Base-by-base conservation (phyloP, 2,888 invertebrate species). In the Caradrina kadenii region DNA sequence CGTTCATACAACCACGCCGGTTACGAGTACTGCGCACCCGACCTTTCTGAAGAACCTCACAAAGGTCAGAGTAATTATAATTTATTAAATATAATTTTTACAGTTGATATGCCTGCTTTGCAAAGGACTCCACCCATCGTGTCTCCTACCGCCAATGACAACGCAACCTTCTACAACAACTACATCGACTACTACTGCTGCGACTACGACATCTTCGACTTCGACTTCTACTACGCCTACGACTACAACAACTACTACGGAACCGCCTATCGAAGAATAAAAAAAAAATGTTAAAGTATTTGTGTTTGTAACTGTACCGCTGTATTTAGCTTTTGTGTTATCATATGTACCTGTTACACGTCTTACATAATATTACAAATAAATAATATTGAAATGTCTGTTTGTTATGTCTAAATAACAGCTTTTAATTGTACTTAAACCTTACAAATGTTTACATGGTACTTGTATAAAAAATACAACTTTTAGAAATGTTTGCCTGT, bases 41-140 rank as follows among this genome's bases (percentile, higher is more conserved):
- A n/a, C n/a, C n/a, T n/a, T n/a, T n/a, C n/a, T n/a, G n/a, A n/a
- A n/a, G n/a, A n/a, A n/a, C n/a, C n/a, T n/a, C n/a, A n/a, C n/a
- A n/a, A n/a, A n/a, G n/a, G n/a, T n/a, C n/a, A n/a, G n/a, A n/a
- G n/a, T n/a, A 35, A 8, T 7, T 35, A 39, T 11, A 39, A 13
- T 39, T 13, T 13, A 39, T 26, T 53, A 8, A n/a, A n/a, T n/a
- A n/a, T n/a, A n/a, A n/a, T n/a, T 39, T 68, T 84, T 77, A 50
- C 87, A 92, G 90, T 13, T 92, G 10, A 22, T 90, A 48, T 92
- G 93, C 73, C 56, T 92, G 21, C 42, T 93, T 50, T 92, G 93
- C 85, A 90, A 35, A 53, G 82, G 85, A 21, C 45, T 82, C 0
- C 19, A 68, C 21, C 52, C 64, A 5, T 59, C 74, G 5, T 82